These are phyloP conservation scores for Aphis gossypii DNA, from an alignment of 1,140 invertebrate species.

Conservation along the genomic window DNA sequence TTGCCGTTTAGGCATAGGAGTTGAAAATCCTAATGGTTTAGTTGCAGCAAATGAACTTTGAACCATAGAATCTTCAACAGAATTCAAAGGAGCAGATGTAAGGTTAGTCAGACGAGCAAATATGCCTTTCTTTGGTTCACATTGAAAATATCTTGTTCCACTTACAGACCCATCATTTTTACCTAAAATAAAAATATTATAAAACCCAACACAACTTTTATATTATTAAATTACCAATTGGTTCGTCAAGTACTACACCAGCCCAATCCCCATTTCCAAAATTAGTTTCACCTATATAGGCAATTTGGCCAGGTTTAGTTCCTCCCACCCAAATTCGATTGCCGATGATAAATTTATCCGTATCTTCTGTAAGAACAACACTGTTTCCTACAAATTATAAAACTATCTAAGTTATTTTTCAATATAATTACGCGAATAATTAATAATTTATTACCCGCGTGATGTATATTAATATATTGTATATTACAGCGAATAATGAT, in stretches of 20 bases:
- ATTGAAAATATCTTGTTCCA: constrained; percentile 91
- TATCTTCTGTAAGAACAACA: constrained; percentile 84
- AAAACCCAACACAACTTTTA: background rate
- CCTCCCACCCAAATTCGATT: constrained; percentile 95
- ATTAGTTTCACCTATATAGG: constrained; percentile 96
- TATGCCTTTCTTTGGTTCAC: constrained; percentile 89
- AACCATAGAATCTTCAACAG: constrained; percentile 66
- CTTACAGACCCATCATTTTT: constrained; percentile 97
- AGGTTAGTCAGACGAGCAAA: constrained; percentile 90
- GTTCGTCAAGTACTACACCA: constrained; percentile 92
- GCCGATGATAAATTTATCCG: constrained; percentile 94
- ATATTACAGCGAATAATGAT: background rate
- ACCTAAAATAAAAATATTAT: constrained; percentile 67
- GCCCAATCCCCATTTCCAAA: constrained; percentile 97
- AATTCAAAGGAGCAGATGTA: constrained; percentile 68
- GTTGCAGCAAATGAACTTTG: constrained; percentile 22
- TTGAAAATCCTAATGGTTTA: constrained; percentile 54
- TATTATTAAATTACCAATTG: constrained; percentile 75
- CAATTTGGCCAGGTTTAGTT: constrained; percentile 91
- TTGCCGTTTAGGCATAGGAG: constrained; percentile 44
- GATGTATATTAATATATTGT: no score
- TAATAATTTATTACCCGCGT: background rate
- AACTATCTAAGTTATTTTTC: background rate
- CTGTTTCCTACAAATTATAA: constrained; percentile 75
- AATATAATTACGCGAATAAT: background rate